Base-by-base conservation (phyloP, 2,113 vertebrate genomes). In the Gulo gulo region DNA sequence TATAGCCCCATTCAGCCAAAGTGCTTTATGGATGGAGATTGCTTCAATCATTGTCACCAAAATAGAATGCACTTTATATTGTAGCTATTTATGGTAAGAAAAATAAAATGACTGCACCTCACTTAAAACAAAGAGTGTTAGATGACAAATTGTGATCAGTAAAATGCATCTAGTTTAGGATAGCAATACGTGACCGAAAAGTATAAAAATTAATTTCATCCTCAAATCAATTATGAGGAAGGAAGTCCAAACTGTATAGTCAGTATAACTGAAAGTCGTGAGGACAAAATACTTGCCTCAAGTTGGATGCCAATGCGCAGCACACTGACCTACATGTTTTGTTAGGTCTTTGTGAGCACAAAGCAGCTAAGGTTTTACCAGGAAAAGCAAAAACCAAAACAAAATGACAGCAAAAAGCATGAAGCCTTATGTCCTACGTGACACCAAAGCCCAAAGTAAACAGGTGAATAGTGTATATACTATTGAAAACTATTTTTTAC, bases 191-290 rank as follows among this genome's bases (percentile, higher is more conserved):
- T 26, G 26, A 87, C 74, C 67, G 87, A 94, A 90, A 97, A 93
- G 24, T 83, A 95, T 95, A 36, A 90, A 96, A 95, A 87, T 89
- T 95, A 96, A 91, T 92, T 83, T 82, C 36, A 91, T 82, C 18
- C 45, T 95, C 52, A 91, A 95, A 90, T 94, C 79, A 96, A 59
- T 95, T 96, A 67, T n/a, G 13, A 95, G 63, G 95, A 88, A 93
- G 34, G 87, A 94, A 55, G 6, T 73, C 31, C 47, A 93, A 91
- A 67, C 13, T 63, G 36, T n/a, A 88, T 0, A 83, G 3, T 90
- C 23, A 67, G 39, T 83, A 39, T 85, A 81, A 90, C 8, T 31
- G 21, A 89, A 96, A 94, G 21, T 83, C 13, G 26, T 21, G 14
- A 84, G 7, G 47, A 95, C 9, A 71, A 42, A 91, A 94, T 55